Conservation (phyloP, 2,113 vertebrate species). For the Entomyzon cyanotis region DNA sequence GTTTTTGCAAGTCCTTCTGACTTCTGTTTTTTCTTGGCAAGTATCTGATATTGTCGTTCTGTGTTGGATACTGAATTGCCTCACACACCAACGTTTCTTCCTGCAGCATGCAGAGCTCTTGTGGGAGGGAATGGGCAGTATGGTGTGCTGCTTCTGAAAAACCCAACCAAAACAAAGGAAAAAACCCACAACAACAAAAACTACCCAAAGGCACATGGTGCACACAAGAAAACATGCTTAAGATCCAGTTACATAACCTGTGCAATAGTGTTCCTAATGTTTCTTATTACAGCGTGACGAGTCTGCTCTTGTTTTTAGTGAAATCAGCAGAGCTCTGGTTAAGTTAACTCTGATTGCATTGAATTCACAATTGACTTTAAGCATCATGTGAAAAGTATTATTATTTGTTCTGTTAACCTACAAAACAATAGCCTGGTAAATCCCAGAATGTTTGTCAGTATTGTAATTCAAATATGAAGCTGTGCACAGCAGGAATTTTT, state of each 20-base stretch:
- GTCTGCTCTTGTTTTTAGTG: background rate
- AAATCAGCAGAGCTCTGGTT: background rate
- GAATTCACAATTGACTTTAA: background rate
- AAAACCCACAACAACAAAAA: fast-evolving
- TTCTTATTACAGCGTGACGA: background rate
- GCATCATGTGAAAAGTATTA: background rate
- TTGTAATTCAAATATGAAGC: background rate
- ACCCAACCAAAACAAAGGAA: background rate
- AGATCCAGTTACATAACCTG: background rate
- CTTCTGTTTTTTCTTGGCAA: background rate
- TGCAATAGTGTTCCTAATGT: background rate
- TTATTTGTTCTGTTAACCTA: background rate
- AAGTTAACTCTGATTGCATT: background rate
- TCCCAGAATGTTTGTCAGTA: background rate
- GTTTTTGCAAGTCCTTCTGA: background rate
- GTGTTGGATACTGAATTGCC: background rate
- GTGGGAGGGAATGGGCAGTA: background rate
- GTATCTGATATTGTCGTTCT: background rate
- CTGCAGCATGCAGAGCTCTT: background rate
- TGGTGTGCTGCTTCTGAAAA: background rate
- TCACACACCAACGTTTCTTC: background rate
- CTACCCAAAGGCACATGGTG: fast-evolving
- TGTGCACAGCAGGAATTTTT: background rate
- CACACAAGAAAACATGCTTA: fast-evolving
- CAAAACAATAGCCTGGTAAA: background rate